Evolutionary conservation across 2,113 vertebrate genomes (phyloP).

Genomic region (Urocynchramus pylzowi): DNA sequence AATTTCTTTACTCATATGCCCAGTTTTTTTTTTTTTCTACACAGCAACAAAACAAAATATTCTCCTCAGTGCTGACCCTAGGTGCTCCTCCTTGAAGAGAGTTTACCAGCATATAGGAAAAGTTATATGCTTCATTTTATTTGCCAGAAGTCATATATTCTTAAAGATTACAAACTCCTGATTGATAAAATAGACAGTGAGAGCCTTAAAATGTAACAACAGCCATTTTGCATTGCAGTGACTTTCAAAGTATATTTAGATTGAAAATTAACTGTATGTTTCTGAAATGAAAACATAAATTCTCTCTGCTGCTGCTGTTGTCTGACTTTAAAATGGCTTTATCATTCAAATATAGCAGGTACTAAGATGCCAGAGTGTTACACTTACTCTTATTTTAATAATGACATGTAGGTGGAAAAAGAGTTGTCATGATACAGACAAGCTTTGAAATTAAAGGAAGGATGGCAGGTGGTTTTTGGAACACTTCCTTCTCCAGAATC

Average conservation of each 20-base stretch:
- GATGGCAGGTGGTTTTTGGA: background rate
- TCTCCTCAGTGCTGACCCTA: background rate
- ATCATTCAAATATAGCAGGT: background rate
- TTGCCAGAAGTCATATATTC: background rate
- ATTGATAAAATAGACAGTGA: background rate
- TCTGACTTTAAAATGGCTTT: background rate
- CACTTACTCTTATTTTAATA: background rate
- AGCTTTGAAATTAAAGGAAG: background rate
- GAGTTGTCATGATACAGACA: background rate
- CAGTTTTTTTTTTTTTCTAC: background rate
- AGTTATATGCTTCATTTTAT: background rate
- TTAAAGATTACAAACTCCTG: background rate
- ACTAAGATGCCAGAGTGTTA: background rate
- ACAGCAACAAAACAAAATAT: background rate
- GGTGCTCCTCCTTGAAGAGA: background rate
- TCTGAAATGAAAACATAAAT: background rate
- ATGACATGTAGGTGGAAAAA: background rate
- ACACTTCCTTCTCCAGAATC: background rate
- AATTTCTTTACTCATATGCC: background rate
- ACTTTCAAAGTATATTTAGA: background rate
- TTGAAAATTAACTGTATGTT: background rate
- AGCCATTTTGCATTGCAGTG: background rate
- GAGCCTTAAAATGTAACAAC: background rate
- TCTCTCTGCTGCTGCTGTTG: background rate
- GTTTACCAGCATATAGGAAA: background rate